phyloP scores from a whole-genome alignment of 2,113 vertebrate species.

The Argyrosomus japonicus region DNA sequence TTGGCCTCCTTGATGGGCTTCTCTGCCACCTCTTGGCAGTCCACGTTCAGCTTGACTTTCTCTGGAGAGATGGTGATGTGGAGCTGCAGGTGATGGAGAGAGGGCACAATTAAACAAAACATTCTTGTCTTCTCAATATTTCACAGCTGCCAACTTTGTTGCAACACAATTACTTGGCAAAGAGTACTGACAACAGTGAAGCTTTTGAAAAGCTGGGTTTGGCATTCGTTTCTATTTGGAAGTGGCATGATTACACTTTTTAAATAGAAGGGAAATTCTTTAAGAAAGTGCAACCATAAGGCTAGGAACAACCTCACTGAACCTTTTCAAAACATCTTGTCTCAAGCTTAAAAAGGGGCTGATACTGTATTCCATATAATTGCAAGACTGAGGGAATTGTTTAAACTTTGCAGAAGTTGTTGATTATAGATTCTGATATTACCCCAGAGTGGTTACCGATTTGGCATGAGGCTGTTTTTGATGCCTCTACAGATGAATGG shows the following conservation, averaged over 20 bases:
- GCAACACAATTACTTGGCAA: conserved; percentile 47
- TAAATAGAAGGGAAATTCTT: conserved; percentile 35
- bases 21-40: conserved; percentile 95
- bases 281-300: conserved; percentile 35
- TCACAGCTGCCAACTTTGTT: conserved; percentile 36
- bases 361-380: conserved; percentile 50
- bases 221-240: conserved; percentile 36
- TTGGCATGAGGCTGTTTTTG: conserved; percentile 56
- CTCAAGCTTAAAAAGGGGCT: conserved; percentile 47
- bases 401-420: conserved; percentile 54
- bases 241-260: conserved; percentile 26
- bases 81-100: conserved; percentile 83
- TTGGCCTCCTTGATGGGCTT: conserved; percentile 93
- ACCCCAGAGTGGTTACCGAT: conserved; percentile 53
- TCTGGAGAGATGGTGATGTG: conserved; percentile 93
- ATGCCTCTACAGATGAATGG: conserved; percentile 63
- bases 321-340: conserved; percentile 27
- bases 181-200: conserved; percentile 3
- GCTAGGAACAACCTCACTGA: conserved; percentile 42
- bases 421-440: conserved; percentile 71
- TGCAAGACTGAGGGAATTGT: conserved; percentile 48
- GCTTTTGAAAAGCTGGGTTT: conserved; percentile 55
- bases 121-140: conserved; percentile 32
- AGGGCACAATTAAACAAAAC: conserved; percentile 36
- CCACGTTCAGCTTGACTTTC: conserved; percentile 93